Conservation (phyloP, 2,797 vertebrate genomes). For the Etheostoma perlongum region DNA sequence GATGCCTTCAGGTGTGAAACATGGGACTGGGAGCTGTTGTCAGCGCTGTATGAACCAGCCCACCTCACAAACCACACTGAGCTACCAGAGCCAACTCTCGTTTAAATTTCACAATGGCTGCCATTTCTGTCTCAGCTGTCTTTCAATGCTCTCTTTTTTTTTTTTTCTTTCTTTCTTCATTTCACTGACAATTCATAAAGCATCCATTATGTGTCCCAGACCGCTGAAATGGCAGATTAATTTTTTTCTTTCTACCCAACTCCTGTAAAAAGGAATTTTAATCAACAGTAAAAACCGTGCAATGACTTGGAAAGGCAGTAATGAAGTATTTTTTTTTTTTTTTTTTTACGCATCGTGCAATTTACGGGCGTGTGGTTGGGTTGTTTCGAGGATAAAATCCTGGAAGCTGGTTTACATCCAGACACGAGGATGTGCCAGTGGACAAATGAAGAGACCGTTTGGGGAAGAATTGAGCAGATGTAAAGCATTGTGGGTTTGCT, state of each 20-base stretch:
- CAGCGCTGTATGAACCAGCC: slow-evolving; percentile 12
- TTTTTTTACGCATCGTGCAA: slow-evolving; percentile 55
- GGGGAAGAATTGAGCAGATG: slow-evolving; percentile 36
- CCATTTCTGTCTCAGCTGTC: slow-evolving; percentile 50
- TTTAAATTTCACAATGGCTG: slow-evolving; percentile 56
- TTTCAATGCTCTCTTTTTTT: slow-evolving; percentile 29
- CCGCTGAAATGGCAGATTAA: slow-evolving; percentile 58
- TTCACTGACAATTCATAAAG: slow-evolving; percentile 61
- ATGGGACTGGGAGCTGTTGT: slow-evolving; percentile 5
- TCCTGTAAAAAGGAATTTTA: slow-evolving; percentile 73
- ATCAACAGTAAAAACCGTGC: slow-evolving; percentile 78
- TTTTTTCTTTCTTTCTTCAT: slow-evolving; percentile 43
- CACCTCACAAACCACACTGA: slow-evolving; percentile 9
- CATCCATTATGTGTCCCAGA: slow-evolving; percentile 64
- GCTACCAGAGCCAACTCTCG: neutral
- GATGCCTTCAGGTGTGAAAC: slow-evolving; percentile 21
- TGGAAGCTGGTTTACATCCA: slow-evolving; percentile 33
- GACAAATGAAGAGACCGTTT: slow-evolving; percentile 8
- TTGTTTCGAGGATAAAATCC: slow-evolving; percentile 63
- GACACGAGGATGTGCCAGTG: slow-evolving; percentile 24
- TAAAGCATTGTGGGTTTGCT: slow-evolving; percentile 2
- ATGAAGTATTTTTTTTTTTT: slow-evolving; percentile 65
- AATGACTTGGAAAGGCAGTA: slow-evolving; percentile 71
- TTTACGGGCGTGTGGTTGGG: slow-evolving; percentile 68
- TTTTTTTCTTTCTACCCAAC: slow-evolving; percentile 11